Base-by-base conservation (phyloP, 2,113 vertebrate genomes). In the Bujurquina vittata region DNA sequence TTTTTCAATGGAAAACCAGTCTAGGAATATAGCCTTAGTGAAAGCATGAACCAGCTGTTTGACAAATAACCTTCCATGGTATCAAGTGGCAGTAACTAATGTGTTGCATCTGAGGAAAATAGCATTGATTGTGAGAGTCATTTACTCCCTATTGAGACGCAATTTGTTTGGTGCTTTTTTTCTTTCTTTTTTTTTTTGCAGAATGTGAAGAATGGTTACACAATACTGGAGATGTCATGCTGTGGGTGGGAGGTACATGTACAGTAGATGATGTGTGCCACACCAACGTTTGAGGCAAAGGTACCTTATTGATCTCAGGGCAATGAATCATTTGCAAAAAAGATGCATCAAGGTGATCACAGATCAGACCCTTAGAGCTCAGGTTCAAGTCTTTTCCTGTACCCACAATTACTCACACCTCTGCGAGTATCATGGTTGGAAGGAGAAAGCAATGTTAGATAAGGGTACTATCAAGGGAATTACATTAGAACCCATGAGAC, bases 121-220 rank as follows among this genome's bases (percentile, higher is more conserved):
- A 75, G 54, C 85, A 92, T 88, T 90, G 90, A 93, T 93, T 89
- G 80, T 60, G 76, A 75, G 84, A 79, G 86, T 83, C 77, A 88
- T 88, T 94, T 90, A 88, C 90, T 87, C 63, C 88, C 87, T 54
- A 87, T 86, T 77, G 88, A 92, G 87, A 84, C 82, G 80, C 76
- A 61, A 92, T 94, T 94, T 89, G 91, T 92, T 84, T 77, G 75
- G 76, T 69, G 67, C 62, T 62, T 63, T 40, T 63, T 15, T 43
- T 22, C n/a, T n/a, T n/a, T 62, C 40, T 40, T 63, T 15, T 3
- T 62, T 43, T 87, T 89, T 88, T 83, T 81, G 29, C 65, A 12
- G 52, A 59, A 75, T 18, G 18, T 91, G 87, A 93, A 79, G 77
- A 83, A 93, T 91, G 76, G 83, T 87, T 91, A 81, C 60, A 81